Base-by-base conservation (phyloP, 2,888 invertebrate species). In the Saturnia pavonia region DNA sequence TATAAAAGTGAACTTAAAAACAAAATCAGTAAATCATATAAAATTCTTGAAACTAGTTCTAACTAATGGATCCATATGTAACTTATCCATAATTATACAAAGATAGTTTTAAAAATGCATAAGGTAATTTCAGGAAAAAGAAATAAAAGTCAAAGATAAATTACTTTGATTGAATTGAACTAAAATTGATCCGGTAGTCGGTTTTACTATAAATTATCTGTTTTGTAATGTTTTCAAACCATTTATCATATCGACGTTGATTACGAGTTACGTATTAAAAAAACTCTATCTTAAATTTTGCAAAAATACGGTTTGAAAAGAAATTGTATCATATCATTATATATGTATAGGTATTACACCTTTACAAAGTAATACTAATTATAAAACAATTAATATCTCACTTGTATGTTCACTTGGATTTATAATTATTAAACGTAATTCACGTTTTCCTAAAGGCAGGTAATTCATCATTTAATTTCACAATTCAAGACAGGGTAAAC, bases 111-210 rank as follows among this genome's bases (percentile, higher is more conserved):
- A 45, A 66, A 69, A 54, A 27, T 27, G 60, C 66, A 71, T 65
- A 45, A 70, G 48, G 67, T 14, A 69, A 75, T 69, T 73, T 77
- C 77, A 76, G 85, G 83, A 79, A 65, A 42, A 43, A 45, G 80
- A 78, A 77, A 82, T 80, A 84, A 84, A 84, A 88, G 85, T 81
- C 74, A 85, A 85, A 85, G 87, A 88, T 86, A 86, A 89, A 91
- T 89, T 87, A 77, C 71, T 72, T 70, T 81, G 78, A 87, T 87
- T 88, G 85, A 81, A 87, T 88, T 90, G 78, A 78, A 22, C 77
- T 60, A 4, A 19, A 57, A 25, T 34, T 16, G 1, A 25, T 40
- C 11, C 34, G 6, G 11, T 40, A 19, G n/a, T 40, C 6, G 0
- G n/a, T 9, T 54, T 22, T 43, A 43, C 43, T 43, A 43, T 9